A percentile compares a stretch with the other conserved stretches of the same genome.
phyloP scores from a whole-genome alignment of 2,888 invertebrate genomes.

The Heliconius aoede region DNA sequence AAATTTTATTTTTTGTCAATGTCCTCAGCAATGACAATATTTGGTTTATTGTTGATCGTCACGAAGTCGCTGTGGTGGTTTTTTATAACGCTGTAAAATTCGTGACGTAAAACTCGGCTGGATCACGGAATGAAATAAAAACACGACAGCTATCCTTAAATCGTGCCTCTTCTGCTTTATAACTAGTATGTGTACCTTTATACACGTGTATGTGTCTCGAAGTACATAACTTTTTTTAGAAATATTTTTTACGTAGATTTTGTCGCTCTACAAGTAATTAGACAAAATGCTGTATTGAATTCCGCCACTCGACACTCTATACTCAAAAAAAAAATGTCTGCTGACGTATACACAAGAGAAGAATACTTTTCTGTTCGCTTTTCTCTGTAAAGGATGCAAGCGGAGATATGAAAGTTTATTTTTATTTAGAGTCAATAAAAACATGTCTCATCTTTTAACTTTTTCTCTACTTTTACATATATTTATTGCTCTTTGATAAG shows the following conservation, averaged over 20 bases:
- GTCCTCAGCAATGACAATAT: slow-evolving; percentile 14
- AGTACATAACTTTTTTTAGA: neutral
- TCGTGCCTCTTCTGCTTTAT: neutral
- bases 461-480: no score
- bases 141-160: slow-evolving; percentile 7
- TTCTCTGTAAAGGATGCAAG: neutral
- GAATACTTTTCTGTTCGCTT: neutral
- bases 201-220: neutral
- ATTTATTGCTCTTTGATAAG: neutral
- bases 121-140: slow-evolving; percentile 19
- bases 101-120: slow-evolving; percentile 5
- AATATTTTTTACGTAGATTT: neutral
- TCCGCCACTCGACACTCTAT: no score
- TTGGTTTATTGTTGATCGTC: slow-evolving; percentile 13
- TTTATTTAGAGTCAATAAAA: neutral
- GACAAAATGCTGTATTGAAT: no score
- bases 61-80: slow-evolving; percentile 6
- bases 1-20: slow-evolving; percentile 2
- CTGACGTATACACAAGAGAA: no score
- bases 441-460: no score
- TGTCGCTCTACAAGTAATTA: neutral
- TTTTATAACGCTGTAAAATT: slow-evolving; percentile 4
- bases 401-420: neutral
- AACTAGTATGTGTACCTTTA: neutral
- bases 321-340: no score